Evolutionary conservation across 2,888 invertebrate species (phyloP), one percentile per base, ranked within the genome.

Genomic region (Empis livida): DNA sequence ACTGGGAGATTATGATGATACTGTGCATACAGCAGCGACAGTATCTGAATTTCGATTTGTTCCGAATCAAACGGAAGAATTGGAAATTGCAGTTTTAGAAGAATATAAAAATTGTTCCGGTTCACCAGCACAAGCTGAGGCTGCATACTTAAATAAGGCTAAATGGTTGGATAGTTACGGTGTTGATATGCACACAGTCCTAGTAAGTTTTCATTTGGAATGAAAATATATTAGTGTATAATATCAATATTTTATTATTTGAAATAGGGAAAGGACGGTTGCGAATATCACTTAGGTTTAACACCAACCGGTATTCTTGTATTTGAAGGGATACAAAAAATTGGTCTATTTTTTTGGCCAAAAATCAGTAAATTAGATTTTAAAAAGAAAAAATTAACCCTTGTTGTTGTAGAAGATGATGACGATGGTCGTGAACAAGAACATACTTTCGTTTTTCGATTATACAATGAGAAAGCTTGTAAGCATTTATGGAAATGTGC

Each of bases 401-500:
- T 99, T 46, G 87, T 97, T 42, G 97, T 99, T 4, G 94, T 97
- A 10, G 99, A 99, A 70, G 97, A 99, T 67, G 96, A 97, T 64
- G 97, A 97, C 64, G 89, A 93, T 67, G 94, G 94, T 0, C 77
- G 84, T 44, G 93, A 96, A 68, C 95, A 97, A 64, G 95, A 99
- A 64, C 99, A 99, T 70, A 96, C 96, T 1, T 99, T 99, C 69
- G 95, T 99, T 5, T 99, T 99, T 70, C 78, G 90, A 49, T 73
- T 97, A 56, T 85, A 89, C 57, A 97, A 95, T 65, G 93, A 96
- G 66, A 96, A 96, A 68, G 96, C 97, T 2, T 95, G 96, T 67
- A 99, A 99, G 69, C 99, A 99, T 72, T 74, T 99, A 54, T 99
- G 99, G 99, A 99, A 99, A 71, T 99, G 99, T 75, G 97, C 97